Evolutionary conservation across 2,113 vertebrate species (phyloP).

Genomic region (Crotalus helleri): DNA sequence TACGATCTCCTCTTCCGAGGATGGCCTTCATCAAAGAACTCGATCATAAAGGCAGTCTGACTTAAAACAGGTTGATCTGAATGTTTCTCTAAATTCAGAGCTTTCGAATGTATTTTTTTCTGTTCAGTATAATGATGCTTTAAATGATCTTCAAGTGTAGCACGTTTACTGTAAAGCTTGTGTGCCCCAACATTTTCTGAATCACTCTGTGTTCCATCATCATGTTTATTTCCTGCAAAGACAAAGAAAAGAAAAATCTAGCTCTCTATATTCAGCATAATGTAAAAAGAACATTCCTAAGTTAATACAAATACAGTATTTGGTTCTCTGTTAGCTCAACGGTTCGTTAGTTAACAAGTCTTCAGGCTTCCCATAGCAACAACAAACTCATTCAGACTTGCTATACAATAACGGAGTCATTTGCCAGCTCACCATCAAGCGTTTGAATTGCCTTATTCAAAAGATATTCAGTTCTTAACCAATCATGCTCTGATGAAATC

Average conservation of each 20-base stretch:
- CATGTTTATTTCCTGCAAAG: conserved; percentile 90
- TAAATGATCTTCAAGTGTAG: conserved; percentile 85
- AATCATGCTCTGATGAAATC: conserved; percentile 17
- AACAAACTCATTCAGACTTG: conserved; percentile 48
- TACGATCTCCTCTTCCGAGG: conserved; percentile 89
- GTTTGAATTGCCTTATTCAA: conserved; percentile 30
- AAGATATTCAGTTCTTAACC: conserved; percentile 30
- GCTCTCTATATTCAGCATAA: conserved; percentile 33
- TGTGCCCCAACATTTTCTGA: conserved; percentile 88
- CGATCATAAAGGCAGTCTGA: conserved; percentile 91
- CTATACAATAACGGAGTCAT: conserved; percentile 37
- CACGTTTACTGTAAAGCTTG: conserved; percentile 81
- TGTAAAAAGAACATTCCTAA: neutral
- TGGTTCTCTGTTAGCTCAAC: conserved; percentile 40
- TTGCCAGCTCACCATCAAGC: conserved; percentile 29
- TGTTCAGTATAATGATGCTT: conserved; percentile 76
- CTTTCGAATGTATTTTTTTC: conserved; percentile 68
- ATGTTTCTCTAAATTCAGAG: conserved; percentile 68
- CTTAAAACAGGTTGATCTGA: conserved; percentile 67
- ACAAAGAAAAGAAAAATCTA: conserved; percentile 31
- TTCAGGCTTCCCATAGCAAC: conserved; percentile 37
- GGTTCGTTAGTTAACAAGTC: conserved; percentile 49
- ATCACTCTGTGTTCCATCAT: conserved; percentile 96
- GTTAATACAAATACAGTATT: conserved; percentile 32
- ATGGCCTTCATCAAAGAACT: conserved; percentile 91